Conservation (phyloP, 2,888 invertebrate species). For the Dasysyrphus tricinctus region DNA sequence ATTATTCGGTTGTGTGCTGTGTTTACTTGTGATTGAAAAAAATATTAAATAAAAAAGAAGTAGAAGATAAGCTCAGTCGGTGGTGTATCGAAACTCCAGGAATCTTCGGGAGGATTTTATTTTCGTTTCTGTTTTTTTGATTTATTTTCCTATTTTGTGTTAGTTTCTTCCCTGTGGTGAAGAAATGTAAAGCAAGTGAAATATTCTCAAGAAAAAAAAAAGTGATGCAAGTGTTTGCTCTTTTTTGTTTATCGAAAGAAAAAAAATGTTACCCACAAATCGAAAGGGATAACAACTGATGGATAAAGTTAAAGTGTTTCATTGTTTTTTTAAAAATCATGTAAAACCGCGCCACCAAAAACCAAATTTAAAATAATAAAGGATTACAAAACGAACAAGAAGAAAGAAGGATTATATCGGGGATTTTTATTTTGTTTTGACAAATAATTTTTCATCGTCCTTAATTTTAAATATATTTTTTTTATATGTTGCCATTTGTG, state of each 20-base stretch:
- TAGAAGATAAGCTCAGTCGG: constrained; percentile 5
- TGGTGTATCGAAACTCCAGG: constrained; percentile 27
- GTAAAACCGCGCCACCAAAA: constrained; percentile 23
- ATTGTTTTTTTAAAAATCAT: constrained; percentile 25
- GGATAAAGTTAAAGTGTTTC: constrained; percentile 26
- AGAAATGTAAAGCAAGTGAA: constrained; percentile 40
- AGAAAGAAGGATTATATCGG: constrained; percentile 46
- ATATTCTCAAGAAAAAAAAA: neutral
- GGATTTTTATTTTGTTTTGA: constrained; percentile 18
- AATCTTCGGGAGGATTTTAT: constrained; percentile 29
- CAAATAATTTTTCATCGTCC: constrained; percentile 33
- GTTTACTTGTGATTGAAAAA: constrained; percentile 5
- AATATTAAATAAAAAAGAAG: neutral
- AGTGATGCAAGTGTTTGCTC: constrained; percentile 8
- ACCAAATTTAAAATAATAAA: neutral
- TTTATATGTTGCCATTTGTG: constrained; percentile 71
- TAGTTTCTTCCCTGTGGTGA: constrained; percentile 35
- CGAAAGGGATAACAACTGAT: constrained; percentile 46
- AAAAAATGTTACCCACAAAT: constrained; percentile 58
- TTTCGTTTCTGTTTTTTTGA: constrained; percentile 29
- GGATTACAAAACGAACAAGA: constrained; percentile 39
- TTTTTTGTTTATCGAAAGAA: neutral
- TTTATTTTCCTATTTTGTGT: constrained; percentile 1
- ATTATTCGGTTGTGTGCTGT: neutral
- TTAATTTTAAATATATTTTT: constrained; percentile 59